phyloP scores from a whole-genome alignment of 35 echinoderm and acorn worm species.

The Diadema setosum region DNA sequence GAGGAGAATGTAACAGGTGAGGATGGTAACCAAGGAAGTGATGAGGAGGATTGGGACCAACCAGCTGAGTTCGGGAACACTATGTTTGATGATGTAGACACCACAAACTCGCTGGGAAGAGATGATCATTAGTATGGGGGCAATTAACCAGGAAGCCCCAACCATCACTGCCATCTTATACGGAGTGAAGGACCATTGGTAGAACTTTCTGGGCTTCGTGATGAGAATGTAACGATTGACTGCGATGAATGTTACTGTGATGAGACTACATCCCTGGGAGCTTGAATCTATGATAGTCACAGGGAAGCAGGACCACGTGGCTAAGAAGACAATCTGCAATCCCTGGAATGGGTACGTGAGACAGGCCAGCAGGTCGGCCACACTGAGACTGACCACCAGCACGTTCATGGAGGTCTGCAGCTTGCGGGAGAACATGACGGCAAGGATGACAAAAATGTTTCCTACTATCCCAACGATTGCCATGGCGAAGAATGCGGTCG shows the following conservation, averaged over 20 bases:
- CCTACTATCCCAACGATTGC: background rate
- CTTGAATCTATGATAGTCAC: background rate
- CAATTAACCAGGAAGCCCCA: background rate
- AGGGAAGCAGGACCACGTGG: background rate
- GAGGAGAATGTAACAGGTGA: background rate
- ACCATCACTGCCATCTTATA: background rate
- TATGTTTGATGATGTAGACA: background rate
- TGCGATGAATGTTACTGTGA: background rate
- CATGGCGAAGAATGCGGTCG: background rate
- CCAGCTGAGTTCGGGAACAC: background rate
- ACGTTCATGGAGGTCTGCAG: background rate
- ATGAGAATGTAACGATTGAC: conserved; percentile 2
- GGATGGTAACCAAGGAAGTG: background rate
- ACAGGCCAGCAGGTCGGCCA: conserved; percentile 8
- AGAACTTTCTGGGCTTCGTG: background rate
- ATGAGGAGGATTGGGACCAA: background rate
- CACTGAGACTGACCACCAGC: background rate
- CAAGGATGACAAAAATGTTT: background rate
- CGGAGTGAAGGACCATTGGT: background rate
- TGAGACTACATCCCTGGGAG: background rate
- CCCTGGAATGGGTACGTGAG: background rate
- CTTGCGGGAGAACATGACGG: background rate
- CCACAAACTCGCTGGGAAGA: background rate
- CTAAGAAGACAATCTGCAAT: background rate
- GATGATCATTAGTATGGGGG: background rate